Percentiles rank a stretch among this genome's conserved stretches.
Evolutionary conservation across 2,113 vertebrate genomes (phyloP).

Genomic region (Siniperca knerii): DNA sequence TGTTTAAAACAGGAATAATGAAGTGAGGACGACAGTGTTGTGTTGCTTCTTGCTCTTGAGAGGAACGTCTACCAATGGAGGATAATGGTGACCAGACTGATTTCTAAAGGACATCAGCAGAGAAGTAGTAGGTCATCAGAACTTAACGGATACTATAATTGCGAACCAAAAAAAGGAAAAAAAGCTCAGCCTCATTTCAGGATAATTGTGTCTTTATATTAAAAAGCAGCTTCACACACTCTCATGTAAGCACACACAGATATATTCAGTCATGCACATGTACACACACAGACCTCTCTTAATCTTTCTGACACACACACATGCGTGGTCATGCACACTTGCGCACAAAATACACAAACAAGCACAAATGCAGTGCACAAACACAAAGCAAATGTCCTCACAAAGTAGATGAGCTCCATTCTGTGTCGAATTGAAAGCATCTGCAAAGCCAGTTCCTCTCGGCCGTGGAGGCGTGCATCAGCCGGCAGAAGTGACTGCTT

Average conservation of each 20-base stretch:
- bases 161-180: constrained; percentile 37
- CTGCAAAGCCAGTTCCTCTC: constrained; percentile 81
- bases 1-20: constrained; percentile 67
- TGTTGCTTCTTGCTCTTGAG: constrained; percentile 56
- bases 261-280: constrained; percentile 18
- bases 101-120: constrained; percentile 62
- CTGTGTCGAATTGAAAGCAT: constrained; percentile 81
- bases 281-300: constrained; percentile 25
- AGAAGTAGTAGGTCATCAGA: constrained; percentile 60
- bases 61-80: constrained; percentile 42
- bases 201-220: constrained; percentile 68
- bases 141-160: constrained; percentile 55
- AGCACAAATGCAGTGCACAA: constrained; percentile 47
- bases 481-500: constrained; percentile 77
- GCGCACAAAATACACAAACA: constrained; percentile 45
- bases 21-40: constrained; percentile 49
- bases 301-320: constrained; percentile 61
- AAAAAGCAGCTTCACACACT: constrained; percentile 57
- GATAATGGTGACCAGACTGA: constrained; percentile 32
- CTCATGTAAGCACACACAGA: constrained; percentile 19
- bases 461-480: constrained; percentile 80
- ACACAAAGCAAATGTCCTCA: constrained; percentile 65
- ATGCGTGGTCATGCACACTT: constrained; percentile 10
- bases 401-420: constrained; percentile 80
- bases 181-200: constrained; percentile 64